Evolutionary conservation across 2,797 vertebrate species (phyloP).

Genomic region (Atherinosoma microstoma): DNA sequence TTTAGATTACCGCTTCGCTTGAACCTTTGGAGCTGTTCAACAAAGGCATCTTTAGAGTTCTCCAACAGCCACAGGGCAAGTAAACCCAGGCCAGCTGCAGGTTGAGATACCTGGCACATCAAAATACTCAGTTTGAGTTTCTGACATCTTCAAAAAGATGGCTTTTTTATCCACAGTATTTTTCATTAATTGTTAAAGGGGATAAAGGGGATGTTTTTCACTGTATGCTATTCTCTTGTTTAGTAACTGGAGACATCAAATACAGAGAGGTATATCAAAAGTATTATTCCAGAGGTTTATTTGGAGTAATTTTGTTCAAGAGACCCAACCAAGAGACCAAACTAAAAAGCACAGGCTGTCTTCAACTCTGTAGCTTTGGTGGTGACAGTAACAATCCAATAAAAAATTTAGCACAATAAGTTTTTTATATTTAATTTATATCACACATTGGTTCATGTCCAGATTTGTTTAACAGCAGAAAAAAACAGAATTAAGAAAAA

Average conservation of each 20-base stretch:
- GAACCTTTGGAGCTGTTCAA: neutral
- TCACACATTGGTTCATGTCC: constrained; percentile 20
- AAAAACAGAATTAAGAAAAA: constrained; percentile 26
- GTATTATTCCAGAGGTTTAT: constrained; percentile 69
- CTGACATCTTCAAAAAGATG: neutral
- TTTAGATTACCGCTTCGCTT: too few relatives aligned
- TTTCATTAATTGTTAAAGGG: neutral
- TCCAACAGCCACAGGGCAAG: neutral
- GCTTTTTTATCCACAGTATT: neutral
- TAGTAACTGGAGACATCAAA: neutral
- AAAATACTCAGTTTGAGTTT: neutral
- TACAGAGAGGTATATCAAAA: constrained; percentile 16
- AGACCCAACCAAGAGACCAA: constrained; percentile 32
- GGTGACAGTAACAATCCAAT: constrained; percentile 44
- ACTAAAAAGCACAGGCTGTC: constrained; percentile 23
- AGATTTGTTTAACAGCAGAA: constrained; percentile 28
- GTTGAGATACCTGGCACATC: neutral
- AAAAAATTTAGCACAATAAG: constrained; percentile 42
- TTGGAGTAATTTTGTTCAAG: constrained; percentile 54
- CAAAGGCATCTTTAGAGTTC: neutral
- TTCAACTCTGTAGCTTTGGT: constrained; percentile 34
- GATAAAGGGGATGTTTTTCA: neutral
- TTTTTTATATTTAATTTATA: constrained; percentile 42
- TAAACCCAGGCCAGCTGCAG: too few relatives aligned
- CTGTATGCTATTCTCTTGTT: neutral